A percentile compares a stretch with the other conserved stretches of the same genome.
Evolutionary conservation across 2,113 vertebrate genomes (phyloP).

Genomic region (Eretmochelys imbricata): DNA sequence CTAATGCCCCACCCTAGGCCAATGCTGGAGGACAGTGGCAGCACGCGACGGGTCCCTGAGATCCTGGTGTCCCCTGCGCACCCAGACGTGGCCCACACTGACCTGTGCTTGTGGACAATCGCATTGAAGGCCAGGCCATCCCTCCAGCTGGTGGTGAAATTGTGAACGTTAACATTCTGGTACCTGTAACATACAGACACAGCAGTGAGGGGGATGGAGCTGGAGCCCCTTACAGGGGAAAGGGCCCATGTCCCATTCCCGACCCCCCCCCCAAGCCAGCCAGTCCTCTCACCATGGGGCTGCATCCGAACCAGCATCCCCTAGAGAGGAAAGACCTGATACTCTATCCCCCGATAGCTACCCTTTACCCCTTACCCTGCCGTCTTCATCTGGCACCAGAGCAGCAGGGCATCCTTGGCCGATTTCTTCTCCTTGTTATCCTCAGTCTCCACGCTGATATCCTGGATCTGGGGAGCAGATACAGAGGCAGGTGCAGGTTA

Average conservation of each 20-base stretch:
- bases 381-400: conserved; percentile 98
- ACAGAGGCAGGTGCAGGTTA: background rate
- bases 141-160: conserved; percentile 96
- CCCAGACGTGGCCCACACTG: background rate
- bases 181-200: conserved; percentile 79
- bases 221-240: background rate
- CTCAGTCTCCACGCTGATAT: conserved; percentile 94
- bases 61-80: background rate
- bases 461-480: conserved; percentile 85
- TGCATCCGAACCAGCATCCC: background rate
- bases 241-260: background rate
- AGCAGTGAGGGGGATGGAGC: background rate
- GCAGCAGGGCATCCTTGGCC: conserved; percentile 92
- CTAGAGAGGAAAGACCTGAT: background rate
- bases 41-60: background rate
- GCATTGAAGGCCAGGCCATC: conserved; percentile 95
- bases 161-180: conserved; percentile 94
- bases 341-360: background rate
- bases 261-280: background rate
- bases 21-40: background rate
- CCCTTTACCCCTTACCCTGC: conserved; percentile 83
- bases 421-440: conserved; percentile 97
- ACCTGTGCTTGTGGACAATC: conserved; percentile 97
- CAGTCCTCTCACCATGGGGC: background rate
- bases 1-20: background rate